Evolutionary conservation across 2,888 invertebrate species (phyloP).

Genomic region (Atethmia centrago): DNA sequence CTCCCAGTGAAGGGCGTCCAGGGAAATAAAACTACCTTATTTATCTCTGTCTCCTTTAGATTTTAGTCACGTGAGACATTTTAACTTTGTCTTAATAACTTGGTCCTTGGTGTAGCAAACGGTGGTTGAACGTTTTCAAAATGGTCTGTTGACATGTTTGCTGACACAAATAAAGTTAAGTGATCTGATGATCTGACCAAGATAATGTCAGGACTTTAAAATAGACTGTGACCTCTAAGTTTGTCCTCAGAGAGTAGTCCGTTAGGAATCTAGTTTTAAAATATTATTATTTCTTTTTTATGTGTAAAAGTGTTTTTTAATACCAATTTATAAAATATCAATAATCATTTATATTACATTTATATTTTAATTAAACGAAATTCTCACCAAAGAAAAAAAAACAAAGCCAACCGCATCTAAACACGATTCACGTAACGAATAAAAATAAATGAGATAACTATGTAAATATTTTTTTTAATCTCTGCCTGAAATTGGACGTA

Average conservation of each 20-base stretch:
- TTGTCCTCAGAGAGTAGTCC: too few relatives aligned
- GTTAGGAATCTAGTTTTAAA: too few relatives aligned
- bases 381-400: neutral
- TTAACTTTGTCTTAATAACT: neutral
- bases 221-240: too few relatives aligned
- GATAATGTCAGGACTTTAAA: too few relatives aligned
- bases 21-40: constrained; percentile 16
- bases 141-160: neutral
- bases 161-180: neutral
- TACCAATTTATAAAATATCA: too few relatives aligned
- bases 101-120: neutral
- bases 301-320: too few relatives aligned
- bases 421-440: constrained; percentile 52
- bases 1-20: neutral
- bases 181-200: too few relatives aligned
- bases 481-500: constrained; percentile 71
- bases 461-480: constrained; percentile 62
- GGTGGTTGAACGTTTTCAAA: neutral
- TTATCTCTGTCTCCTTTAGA: neutral
- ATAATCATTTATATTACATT: too few relatives aligned
- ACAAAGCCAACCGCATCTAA: constrained; percentile 27
- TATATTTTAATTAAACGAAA: neutral
- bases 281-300: too few relatives aligned
- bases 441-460: constrained; percentile 55
- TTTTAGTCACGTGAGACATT: constrained; percentile 1